Base-by-base conservation (phyloP, 2,888 invertebrate species). In the Cephus rjabovi region DNA sequence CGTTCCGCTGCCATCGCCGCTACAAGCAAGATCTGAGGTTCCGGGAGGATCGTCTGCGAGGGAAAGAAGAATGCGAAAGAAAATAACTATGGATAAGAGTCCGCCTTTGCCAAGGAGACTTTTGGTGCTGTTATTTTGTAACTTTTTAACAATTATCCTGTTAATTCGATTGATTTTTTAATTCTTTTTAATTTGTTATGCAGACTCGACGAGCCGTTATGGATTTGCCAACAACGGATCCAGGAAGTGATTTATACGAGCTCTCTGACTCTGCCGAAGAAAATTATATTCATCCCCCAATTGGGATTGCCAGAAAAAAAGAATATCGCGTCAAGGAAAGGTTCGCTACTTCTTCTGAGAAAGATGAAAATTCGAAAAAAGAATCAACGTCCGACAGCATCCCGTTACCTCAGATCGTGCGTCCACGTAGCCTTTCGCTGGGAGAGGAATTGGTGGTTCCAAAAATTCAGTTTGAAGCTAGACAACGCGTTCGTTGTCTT, bases 1-100 rank as follows among this genome's bases (percentile, higher is more conserved):
- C 33, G 95, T 95, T 30, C 96, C 96, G 78, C 96, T 96, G 1
- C 95, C 95, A 73, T 95, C 96, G 0, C 96, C 96, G 12, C 94
- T 94, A 80, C 92, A 94, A 68, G 92, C 93, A 86, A 90, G 86
- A 82, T 85, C 83, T 35, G 23, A 56, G 56, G 23, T 23, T 23
- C 56, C 56, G 15, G 56, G 56, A 56, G 56, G 23, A 56, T 56
- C 56, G 56, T 56, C 56, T 23, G 56, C 23, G 23, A 91, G 89
- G 87, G 89, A 89, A 88, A 83, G 85, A 84, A 81, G 76, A 71
- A 82, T 80, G 4, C 56, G 83, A 23, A 86, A 82, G 73, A 86
- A 87, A 75, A 84, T 81, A 33, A 77, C 75, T 15, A 75, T 76
- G 73, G 83, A 84, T 30, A 86, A 83, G 78, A 84, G 80, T 35